Evolutionary conservation across 2,888 invertebrate species (phyloP), one percentile per base, ranked within the genome.

Genomic region (Cepaea hortensis): DNA sequence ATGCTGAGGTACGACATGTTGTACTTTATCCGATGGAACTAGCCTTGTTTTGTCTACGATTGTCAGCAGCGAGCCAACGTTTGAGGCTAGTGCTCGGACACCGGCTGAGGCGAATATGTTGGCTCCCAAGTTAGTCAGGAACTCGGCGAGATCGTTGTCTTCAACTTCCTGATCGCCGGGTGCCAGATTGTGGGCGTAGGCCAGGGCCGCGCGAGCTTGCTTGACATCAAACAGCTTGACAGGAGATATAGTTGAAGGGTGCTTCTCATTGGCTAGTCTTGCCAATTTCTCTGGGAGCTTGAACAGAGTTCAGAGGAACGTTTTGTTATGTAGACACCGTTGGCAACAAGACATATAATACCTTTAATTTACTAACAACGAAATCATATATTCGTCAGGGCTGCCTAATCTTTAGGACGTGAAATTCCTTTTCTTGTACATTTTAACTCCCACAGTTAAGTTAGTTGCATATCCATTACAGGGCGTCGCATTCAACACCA

Each of bases 41-140:
- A 46, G 1, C 18, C 3, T 68, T 3, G 46, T 6, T 35, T 23
- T n/a, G 61, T 79, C 77, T 3, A 61, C 13, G 3, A 79, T 79
- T 3, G 20, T 23, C 61, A 61, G 61, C 46, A 79, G 77, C 0
- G 77, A 79, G 9, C 23, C 23, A 18, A 20, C 20, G 13, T 46
- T 68, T 65, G 1, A 18, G 3, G 46, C 7, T 18, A 20, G 5
- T 3, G 46, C 46, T 48, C 48, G 35, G 35, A 6, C 9, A 48
- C 20, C 48, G 11, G 68, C 55, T 1, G n/a, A 3, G 55, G 82
- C 82, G 72, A 82, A 72, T 2, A 82, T 9, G 55, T 20, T 72
- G 55, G 82, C 82, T 11, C 82, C 82, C 5, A 82, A n/a, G 6
- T 35, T 82, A 3, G 82, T 23, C 50, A 82, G 23, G 50, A 72